Evolutionary conservation across 1,140 invertebrate species (phyloP).

Genomic region (Dryas iulia): DNA sequence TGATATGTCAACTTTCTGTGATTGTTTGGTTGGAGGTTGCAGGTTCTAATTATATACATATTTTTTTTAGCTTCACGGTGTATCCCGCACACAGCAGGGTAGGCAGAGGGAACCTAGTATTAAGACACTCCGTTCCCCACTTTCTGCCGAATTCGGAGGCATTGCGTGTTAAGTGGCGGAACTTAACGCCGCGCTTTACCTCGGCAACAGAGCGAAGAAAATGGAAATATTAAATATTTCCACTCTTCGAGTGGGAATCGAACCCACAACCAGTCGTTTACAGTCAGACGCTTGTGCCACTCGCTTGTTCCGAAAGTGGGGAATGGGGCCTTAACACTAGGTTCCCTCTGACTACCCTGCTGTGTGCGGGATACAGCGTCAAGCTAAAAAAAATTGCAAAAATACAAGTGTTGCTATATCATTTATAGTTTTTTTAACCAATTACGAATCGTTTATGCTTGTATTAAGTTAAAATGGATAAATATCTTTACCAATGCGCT

Average conservation of each 20-base stretch:
- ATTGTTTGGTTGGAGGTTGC: too few relatives aligned
- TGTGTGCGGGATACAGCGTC: too few relatives aligned
- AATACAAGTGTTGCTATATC: too few relatives aligned
- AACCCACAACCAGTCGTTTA: neutral
- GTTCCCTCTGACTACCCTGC: too few relatives aligned
- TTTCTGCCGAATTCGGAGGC: neutral
- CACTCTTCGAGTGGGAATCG: neutral
- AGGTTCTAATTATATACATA: too few relatives aligned
- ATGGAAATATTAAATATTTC: neutral
- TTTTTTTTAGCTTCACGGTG: neutral
- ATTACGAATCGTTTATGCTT: neutral
- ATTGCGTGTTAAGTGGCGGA: neutral
- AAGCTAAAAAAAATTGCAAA: too few relatives aligned
- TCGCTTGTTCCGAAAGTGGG: neutral
- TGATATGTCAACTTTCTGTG: conserved; percentile 14
- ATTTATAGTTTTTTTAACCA: neutral
- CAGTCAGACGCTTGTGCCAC: neutral
- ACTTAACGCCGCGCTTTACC: neutral
- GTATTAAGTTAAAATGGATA: neutral
- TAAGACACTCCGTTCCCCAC: neutral
- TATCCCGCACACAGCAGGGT: neutral
- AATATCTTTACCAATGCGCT: neutral
- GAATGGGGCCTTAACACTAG: neutral
- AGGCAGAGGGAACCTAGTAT: neutral
- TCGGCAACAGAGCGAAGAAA: neutral